Percentiles rank a stretch among this genome's conserved stretches.
Evolutionary conservation across 2,113 vertebrate species (phyloP).

Genomic region (Dinomys branickii): DNA sequence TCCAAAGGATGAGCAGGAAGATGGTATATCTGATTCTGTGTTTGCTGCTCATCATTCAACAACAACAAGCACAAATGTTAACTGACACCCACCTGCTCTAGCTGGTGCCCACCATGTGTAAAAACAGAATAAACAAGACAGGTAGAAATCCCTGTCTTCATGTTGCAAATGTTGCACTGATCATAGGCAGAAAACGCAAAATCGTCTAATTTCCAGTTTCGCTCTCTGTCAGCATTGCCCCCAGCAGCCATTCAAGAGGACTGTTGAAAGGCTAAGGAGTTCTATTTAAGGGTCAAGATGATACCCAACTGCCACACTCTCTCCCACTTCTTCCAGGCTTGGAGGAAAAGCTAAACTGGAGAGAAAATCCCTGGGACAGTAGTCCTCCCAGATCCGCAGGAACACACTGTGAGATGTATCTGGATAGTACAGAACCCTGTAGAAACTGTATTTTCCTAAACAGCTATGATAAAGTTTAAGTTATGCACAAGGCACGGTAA

Average conservation of each 20-base stretch:
- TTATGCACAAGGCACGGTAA: not conserved
- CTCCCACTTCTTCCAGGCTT: not conserved
- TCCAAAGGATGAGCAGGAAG: not conserved
- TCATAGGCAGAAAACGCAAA: not conserved
- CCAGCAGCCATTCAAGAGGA: not conserved
- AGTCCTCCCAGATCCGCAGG: not conserved
- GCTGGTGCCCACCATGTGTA: not conserved
- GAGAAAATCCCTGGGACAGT: not conserved
- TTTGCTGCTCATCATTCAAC: not conserved
- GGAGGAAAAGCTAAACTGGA: not conserved
- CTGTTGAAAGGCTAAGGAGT: conserved; percentile 29
- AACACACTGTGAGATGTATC: not conserved
- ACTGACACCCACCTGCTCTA: not conserved
- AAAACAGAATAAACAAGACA: not conserved
- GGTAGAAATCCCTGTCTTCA: not conserved
- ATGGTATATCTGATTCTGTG: not conserved
- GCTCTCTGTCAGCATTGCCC: not conserved
- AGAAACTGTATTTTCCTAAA: not conserved
- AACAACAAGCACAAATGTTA: not conserved
- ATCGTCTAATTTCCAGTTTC: not conserved
- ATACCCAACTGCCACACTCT: not conserved
- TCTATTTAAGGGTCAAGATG: not conserved
- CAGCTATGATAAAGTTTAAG: not conserved
- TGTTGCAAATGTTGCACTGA: not conserved
- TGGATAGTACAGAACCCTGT: not conserved